Percentiles rank a stretch among this genome's conserved stretches.
Evolutionary conservation across 1,140 invertebrate species (phyloP).

Genomic region (Lasaia peninsularis): DNA sequence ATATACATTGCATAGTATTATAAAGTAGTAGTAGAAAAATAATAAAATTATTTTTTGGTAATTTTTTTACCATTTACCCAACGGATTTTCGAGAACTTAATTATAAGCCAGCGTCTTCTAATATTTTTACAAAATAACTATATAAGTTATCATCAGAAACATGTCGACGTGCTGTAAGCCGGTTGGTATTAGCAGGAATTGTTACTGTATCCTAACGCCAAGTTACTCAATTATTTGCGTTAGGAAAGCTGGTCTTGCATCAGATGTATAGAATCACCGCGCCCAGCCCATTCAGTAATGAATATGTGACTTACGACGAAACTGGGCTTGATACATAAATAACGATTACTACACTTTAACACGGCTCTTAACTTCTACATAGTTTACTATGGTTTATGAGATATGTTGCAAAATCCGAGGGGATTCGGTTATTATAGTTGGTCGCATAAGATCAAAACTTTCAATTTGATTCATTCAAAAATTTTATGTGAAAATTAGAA

Average conservation of each 20-base stretch:
- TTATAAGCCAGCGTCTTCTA: too few species aligned
- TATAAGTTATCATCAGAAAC: neutral
- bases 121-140: too few species aligned
- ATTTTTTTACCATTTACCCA: too few species aligned
- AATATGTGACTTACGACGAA: constrained; percentile 5
- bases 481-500: too few species aligned
- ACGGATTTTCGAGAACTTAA: too few species aligned
- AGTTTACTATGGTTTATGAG: neutral
- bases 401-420: neutral
- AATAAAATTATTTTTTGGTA: too few species aligned
- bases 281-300: constrained; percentile 6
- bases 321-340: constrained; percentile 1
- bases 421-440: too few species aligned
- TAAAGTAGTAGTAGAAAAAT: too few species aligned
- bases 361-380: neutral
- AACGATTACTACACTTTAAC: neutral
- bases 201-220: neutral
- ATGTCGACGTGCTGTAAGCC: neutral
- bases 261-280: constrained; percentile 6
- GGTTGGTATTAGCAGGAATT: neutral
- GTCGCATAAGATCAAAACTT: too few species aligned
- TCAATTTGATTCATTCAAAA: too few species aligned
- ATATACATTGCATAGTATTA: too few species aligned
- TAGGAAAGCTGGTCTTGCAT: constrained; percentile 1
- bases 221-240: neutral